Base-by-base conservation (phyloP, 1,140 invertebrate species). In the Zaprionus ghesquierei region DNA sequence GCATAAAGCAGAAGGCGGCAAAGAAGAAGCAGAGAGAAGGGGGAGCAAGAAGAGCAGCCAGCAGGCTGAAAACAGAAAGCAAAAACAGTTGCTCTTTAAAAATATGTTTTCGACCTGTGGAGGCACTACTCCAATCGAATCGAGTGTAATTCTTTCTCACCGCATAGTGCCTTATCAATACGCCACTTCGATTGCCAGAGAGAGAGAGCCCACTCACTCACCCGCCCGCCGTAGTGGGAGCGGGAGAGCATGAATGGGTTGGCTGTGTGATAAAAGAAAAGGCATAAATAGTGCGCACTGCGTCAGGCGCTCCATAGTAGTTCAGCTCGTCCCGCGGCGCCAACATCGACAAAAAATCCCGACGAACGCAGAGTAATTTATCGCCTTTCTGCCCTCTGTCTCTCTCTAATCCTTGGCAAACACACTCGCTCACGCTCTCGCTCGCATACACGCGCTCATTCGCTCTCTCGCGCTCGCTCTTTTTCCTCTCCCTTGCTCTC, bases 221-320 rank as follows among this genome's bases (percentile, higher is more conserved):
- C 25, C 6, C 25, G 13, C 35, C 29, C 2, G 60, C 22, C 49
- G 0, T 31, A 25, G 25, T 12, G 46, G 1, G 38, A 38, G 49
- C 20, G 33, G 15, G 23, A 64, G 44, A 38, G 29, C 20, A 31
- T 50, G 6, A 25, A 5, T 33, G 10, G 35, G 35, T 15, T 53
- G 31, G 23, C 22, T 62, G 49, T 62, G 49, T 53, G 84, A 77
- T 82, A 87, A 89, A 82, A 68, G 46, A 73, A 87, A 89, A 82
- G 68, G 84, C 82, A 87, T 87, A 87, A 82, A 87, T 87, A 89
- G 79, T 73, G 64, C 72, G 76, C 54, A 29, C 20, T 46, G 46
- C 46, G 35, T 25, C 49, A 70, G 51, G 25, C 59, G 53, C 65
- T 74, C 76, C 50, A 50, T 82, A 82, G 79, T 87, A 72, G 60